Evolutionary conservation across 1,140 invertebrate genomes (phyloP).

Genomic region (Scaptomyza hsui): DNA sequence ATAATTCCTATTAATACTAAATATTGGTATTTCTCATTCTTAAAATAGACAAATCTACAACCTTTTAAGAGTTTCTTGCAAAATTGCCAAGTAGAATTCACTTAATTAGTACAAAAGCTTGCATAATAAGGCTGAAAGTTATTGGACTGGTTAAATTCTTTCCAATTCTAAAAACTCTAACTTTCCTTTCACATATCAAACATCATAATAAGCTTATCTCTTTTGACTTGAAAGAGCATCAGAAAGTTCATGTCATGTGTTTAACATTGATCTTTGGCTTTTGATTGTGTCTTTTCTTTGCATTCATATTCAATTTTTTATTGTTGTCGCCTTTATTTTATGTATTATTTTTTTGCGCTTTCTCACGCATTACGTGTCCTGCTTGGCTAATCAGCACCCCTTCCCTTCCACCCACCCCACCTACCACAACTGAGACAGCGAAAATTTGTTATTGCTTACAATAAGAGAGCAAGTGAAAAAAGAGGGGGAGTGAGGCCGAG

Average conservation of each 20-base stretch:
- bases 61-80: no score
- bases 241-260: no score
- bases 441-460: slow-evolving; percentile 36
- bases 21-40: no score
- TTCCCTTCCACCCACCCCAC: background rate
- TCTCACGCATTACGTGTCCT: slow-evolving; percentile 72
- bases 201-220: no score
- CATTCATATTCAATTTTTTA: slow-evolving; percentile 69
- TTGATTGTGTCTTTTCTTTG: slow-evolving; percentile 25
- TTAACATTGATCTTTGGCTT: slow-evolving; percentile 17
- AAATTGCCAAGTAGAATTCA: no score
- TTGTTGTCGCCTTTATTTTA: slow-evolving; percentile 59
- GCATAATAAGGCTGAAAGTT: no score
- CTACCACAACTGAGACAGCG: slow-evolving; percentile 23
- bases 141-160: no score
- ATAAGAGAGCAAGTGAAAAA: background rate
- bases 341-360: slow-evolving; percentile 26
- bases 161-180: no score
- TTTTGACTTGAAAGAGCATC: slow-evolving; percentile 21
- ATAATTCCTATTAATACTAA: no score
- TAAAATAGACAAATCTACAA: no score
- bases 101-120: no score
- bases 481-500: background rate
- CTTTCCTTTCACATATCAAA: no score
- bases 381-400: slow-evolving; percentile 66